Percentiles rank a stretch among this genome's conserved stretches.
phyloP scores from a whole-genome alignment of 1,140 invertebrate species.

The Brachionus plicatilis region DNA sequence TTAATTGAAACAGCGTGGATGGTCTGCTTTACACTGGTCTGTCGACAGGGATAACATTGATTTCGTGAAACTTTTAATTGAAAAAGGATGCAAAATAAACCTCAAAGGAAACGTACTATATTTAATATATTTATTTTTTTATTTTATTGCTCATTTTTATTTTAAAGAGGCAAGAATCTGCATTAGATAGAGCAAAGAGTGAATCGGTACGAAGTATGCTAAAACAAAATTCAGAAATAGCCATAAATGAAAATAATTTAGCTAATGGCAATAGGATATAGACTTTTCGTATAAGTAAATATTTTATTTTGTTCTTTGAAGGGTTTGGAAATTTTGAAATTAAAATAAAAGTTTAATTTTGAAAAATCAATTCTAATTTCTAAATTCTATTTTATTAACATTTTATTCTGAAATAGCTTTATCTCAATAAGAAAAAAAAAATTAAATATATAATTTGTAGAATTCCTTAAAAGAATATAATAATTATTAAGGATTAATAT shows the following conservation, averaged over 20 bases:
- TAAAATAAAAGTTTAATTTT: neutral
- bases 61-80: conserved; percentile 51
- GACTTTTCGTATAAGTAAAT: neutral
- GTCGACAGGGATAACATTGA: conserved; percentile 51
- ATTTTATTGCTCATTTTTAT: neutral
- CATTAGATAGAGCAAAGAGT: conserved; percentile 37
- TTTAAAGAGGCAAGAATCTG: conserved; percentile 11
- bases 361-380: neutral
- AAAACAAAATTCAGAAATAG: conserved; percentile 7
- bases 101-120: conserved; percentile 29
- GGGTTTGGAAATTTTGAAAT: neutral
- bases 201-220: conserved; percentile 35
- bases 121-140: neutral
- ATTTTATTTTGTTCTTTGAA: neutral
- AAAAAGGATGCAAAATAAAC: conserved; percentile 41
- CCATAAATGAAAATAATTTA: neutral
- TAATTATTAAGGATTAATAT: too few relatives aligned
- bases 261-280: neutral
- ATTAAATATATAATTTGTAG: too few relatives aligned
- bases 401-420: too few relatives aligned
- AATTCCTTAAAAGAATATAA: too few relatives aligned
- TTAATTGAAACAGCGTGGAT: conserved; percentile 48
- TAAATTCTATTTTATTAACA: too few relatives aligned
- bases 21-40: conserved; percentile 56
- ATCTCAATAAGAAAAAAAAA: too few relatives aligned